Evolutionary conservation across 2,888 invertebrate species (phyloP), one percentile per base, ranked within the genome.

Genomic region (Dasysyrphus albostriatus): DNA sequence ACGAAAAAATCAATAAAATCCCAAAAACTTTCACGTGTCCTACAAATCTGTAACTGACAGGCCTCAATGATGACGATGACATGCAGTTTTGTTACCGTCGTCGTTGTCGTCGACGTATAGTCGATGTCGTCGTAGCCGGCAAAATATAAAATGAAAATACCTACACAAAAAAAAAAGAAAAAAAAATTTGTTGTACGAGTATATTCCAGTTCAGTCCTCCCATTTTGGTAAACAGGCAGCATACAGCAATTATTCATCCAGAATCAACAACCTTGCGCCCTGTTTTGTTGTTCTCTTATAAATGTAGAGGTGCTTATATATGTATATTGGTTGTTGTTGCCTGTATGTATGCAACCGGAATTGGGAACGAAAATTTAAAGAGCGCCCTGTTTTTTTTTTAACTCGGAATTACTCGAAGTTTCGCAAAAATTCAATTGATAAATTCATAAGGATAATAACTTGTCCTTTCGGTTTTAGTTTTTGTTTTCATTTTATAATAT

Each of bases 31-130:
- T 79, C 87, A 79, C 83, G 82, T 87, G 87, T 67, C 83, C 87
- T 87, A 87, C 87, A 87, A 87, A 87, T 83, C 87, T 87, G 87
- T 75, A 79, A 75, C 87, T 83, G 87, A 87, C 87, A 87, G 87
- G 87, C 78, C 87, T 83, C 87, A 76, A 83, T 83, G 87, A 82
- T 67, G 87, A 87, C 75, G 87, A 83, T 87, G 87, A 87, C 87
- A 87, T 87, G 87, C 87, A 87, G 82, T 87, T 87, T 87, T 87
- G 87, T 83, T 79, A 75, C 87, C 87, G 84, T 84, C 80, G 76
- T 83, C 83, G 80, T 67, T n/a, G n/a, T n/a, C 72, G 76, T 19
- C 76, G 76, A 32, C 70, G 70, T 67, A 24, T 24, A n/a, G 75
- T 67, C 78, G 75, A 72, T 65, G 73, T 59, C 44, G 77, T 69